Evolutionary conservation across 2,113 vertebrate species (phyloP).

Genomic region (Saccopteryx leptura): DNA sequence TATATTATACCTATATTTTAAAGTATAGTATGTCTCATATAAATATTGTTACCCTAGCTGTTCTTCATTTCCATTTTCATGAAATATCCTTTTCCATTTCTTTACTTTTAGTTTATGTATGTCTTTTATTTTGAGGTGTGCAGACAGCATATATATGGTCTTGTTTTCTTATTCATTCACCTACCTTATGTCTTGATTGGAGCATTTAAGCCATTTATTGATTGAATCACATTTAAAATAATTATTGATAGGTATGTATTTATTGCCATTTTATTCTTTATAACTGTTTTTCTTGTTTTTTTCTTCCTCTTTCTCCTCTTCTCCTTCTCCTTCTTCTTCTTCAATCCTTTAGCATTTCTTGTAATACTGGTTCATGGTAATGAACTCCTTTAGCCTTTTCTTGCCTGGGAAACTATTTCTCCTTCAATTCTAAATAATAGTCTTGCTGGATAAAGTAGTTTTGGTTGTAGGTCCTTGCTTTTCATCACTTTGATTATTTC

Average conservation of each 20-base stretch:
- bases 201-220: neutral
- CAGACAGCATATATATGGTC: neutral
- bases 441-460: no score
- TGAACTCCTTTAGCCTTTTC: neutral
- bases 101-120: neutral
- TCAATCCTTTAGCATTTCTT: neutral
- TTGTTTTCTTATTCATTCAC: neutral
- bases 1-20: neutral
- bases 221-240: neutral
- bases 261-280: neutral
- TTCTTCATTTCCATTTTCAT: neutral
- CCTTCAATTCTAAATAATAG: no score
- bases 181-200: neutral
- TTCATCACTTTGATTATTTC: no score
- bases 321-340: neutral
- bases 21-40: neutral
- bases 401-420: neutral
- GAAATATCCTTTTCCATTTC: neutral
- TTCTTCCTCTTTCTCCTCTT: neutral
- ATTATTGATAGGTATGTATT: no score
- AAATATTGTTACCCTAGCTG: neutral
- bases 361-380: neutral
- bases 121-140: neutral
- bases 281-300: neutral
- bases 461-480: no score